Evolutionary conservation across 1,140 invertebrate genomes (phyloP).

Genomic region (Cardiocondyla obscurior): DNA sequence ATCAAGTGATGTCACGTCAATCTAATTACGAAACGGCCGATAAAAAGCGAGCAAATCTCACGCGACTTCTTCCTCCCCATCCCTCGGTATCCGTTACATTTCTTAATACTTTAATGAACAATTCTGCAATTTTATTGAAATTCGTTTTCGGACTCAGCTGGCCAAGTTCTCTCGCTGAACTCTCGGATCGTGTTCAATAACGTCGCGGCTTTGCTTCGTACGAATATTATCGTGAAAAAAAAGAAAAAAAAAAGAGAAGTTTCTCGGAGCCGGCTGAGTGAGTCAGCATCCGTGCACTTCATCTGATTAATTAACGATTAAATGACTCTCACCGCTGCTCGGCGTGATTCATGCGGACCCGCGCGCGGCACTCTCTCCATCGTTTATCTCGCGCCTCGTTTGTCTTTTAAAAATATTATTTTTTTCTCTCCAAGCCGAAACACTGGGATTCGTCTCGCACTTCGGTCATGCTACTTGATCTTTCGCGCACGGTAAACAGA

Average conservation of each 20-base stretch:
- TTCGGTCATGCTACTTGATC: background rate
- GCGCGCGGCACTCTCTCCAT: background rate
- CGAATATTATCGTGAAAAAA: background rate
- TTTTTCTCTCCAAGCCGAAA: background rate
- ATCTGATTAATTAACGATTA: conserved; percentile 22
- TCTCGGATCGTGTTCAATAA: background rate
- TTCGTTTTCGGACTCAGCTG: background rate
- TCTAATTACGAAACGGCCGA: too few species aligned
- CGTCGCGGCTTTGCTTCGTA: background rate
- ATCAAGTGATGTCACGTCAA: too few species aligned
- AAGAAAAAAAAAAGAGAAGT: too few species aligned
- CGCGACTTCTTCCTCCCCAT: too few species aligned
- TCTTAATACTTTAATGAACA: too few species aligned
- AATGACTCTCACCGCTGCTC: background rate
- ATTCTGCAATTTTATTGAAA: too few species aligned
- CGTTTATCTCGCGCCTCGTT: background rate
- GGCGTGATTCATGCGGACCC: conserved; percentile 10
- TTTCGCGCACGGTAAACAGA: background rate
- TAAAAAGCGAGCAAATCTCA: too few species aligned
- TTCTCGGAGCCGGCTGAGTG: background rate
- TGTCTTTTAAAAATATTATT: background rate
- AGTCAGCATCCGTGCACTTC: background rate
- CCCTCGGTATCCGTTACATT: too few species aligned
- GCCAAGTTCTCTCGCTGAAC: background rate
- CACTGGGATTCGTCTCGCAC: background rate